Evolutionary conservation across 2,888 invertebrate genomes (phyloP).

Genomic region (Netelia inedita): DNA sequence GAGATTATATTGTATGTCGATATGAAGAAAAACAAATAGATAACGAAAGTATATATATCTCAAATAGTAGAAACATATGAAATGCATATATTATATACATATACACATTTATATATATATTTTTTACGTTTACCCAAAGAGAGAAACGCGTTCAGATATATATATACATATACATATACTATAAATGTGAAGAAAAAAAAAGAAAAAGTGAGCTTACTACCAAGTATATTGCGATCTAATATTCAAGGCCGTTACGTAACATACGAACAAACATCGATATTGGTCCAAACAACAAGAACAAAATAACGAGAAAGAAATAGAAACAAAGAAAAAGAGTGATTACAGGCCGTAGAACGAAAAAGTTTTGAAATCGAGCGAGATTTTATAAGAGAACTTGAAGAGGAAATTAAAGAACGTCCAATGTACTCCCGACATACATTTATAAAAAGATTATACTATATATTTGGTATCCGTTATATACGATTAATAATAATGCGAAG

Average conservation of each 20-base stretch:
- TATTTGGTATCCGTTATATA: slow-evolving; percentile 72
- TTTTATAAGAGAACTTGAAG: slow-evolving; percentile 77
- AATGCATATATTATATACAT: slow-evolving; percentile 67
- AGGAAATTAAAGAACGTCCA: slow-evolving; percentile 53
- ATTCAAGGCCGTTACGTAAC: slow-evolving; percentile 66
- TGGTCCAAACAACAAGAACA: slow-evolving; percentile 25
- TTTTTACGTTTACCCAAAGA: slow-evolving; percentile 84
- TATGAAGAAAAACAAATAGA: slow-evolving; percentile 71
- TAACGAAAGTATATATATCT: slow-evolving; percentile 68
- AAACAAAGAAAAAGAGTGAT: slow-evolving; percentile 71
- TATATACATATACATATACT: slow-evolving; percentile 66
- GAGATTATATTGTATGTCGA: slow-evolving; percentile 81
- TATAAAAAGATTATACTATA: slow-evolving; percentile 72
- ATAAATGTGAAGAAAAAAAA: slow-evolving; percentile 66
- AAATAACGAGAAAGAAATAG: slow-evolving; percentile 37
- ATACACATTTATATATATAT: slow-evolving; percentile 76
- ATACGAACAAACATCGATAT: slow-evolving; percentile 61
- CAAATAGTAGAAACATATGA: slow-evolving; percentile 61
- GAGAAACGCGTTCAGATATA: slow-evolving; percentile 74
- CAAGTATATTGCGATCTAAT: slow-evolving; percentile 48
- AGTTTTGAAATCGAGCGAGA: slow-evolving; percentile 71
- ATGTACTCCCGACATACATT: slow-evolving; percentile 76
- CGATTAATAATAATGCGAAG: slow-evolving; percentile 62
- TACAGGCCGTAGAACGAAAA: slow-evolving; percentile 39
- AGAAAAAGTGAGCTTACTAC: slow-evolving; percentile 76